phyloP scores from a whole-genome alignment of 2,113 vertebrate species.

The rabbit (Oryctolagus cuniculus) region mOryCun1.1 NC_091447.1:32910501-32911000 shows the following conservation, averaged over 20 bases:
- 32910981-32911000: constrained; percentile 44
- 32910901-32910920: constrained; percentile 63
- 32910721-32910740: constrained; percentile 44
- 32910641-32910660: not conserved
- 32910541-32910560: constrained; percentile 27
- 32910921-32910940: constrained; percentile 67
- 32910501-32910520: not conserved
- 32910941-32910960: constrained; percentile 22
- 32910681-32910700: not conserved
- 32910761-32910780: not conserved
- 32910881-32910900: not conserved
- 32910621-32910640: constrained; percentile 17
- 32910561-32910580: constrained; percentile 15
- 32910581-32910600: not conserved
- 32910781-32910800: not conserved
- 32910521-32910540: constrained; percentile 23
- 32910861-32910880: constrained; percentile 39
- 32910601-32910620: not conserved
- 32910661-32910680: not conserved
- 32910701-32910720: not conserved
- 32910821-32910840: not conserved
- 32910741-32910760: constrained; percentile 1
- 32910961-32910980: constrained; percentile 50
- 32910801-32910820: not conserved
- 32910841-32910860: constrained; percentile 34